These are phyloP conservation scores for Lepidonotus clava DNA, from an alignment of 2,888 invertebrate genomes.

Conservation along the genomic window DNA sequence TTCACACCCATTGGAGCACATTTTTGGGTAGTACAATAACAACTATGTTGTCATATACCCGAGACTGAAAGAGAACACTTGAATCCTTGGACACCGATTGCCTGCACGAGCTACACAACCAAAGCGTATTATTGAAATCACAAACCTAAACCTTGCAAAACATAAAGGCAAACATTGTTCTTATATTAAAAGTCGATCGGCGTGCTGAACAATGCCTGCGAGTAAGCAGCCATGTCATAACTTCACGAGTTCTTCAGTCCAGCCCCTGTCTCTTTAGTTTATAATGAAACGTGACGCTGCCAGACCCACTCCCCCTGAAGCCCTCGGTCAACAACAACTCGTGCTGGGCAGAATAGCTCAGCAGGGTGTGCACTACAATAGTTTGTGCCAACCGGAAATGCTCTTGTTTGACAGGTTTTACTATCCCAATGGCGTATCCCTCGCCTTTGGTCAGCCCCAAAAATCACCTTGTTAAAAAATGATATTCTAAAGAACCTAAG, in stretches of 20 bases:
- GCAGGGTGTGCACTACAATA: too few relatives aligned
- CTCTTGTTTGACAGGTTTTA: too few relatives aligned
- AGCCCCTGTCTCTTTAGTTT: neutral
- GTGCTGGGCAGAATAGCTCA: neutral
- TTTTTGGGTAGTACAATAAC: neutral
- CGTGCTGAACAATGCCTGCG: neutral
- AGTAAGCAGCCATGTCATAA: neutral
- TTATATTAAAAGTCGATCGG: neutral
- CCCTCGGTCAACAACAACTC: neutral
- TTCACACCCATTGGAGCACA: too few relatives aligned
- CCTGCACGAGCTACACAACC: neutral
- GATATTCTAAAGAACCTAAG: too few relatives aligned
- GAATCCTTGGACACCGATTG: neutral
- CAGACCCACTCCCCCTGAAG: neutral
- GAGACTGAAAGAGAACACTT: neutral
- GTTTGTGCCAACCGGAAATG: too few relatives aligned
- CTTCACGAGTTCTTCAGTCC: neutral
- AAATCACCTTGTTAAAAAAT: too few relatives aligned
- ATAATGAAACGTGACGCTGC: neutral
- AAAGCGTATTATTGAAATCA: constrained; percentile 28
- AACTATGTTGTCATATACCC: neutral
- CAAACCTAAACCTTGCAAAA: constrained; percentile 17
- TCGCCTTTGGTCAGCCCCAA: too few relatives aligned
- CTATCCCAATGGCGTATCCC: too few relatives aligned
- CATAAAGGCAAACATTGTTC: neutral